Conservation (phyloP, 2,797 vertebrate species). For the Falco peregrinus region DNA sequence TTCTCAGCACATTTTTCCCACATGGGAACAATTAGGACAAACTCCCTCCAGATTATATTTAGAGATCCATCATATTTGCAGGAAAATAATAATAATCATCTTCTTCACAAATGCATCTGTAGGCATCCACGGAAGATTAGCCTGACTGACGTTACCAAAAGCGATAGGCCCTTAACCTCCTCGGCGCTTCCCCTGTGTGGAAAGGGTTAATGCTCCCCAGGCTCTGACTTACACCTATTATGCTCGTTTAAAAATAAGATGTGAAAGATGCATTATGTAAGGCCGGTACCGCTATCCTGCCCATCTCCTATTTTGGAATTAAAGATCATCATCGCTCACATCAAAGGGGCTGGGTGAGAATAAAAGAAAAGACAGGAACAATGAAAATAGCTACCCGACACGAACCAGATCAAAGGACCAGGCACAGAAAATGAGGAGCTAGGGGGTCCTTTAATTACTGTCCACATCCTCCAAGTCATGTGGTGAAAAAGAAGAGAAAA, state of each 20-base stretch:
- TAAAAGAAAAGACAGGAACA: conserved; percentile 83
- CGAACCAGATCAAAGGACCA: conserved; percentile 91
- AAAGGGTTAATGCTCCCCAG: conserved; percentile 52
- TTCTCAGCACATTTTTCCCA: conserved; percentile 75
- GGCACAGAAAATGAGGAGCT: conserved; percentile 87
- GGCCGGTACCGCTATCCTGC: conserved; percentile 76
- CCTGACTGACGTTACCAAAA: neutral
- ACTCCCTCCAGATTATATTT: conserved; percentile 77
- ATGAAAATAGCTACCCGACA: conserved; percentile 86
- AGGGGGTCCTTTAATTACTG: conserved; percentile 97
- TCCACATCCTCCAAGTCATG: conserved; percentile 88
- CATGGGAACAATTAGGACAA: conserved; percentile 78
- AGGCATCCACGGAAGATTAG: conserved; percentile 22
- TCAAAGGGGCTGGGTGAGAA: conserved; percentile 84
- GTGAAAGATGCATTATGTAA: conserved; percentile 78
- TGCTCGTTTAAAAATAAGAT: conserved; percentile 80
- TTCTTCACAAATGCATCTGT: neutral
- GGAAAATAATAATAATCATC: conserved; percentile 20
- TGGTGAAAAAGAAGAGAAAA: conserved; percentile 80
- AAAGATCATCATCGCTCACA: conserved; percentile 89
- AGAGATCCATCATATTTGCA: conserved; percentile 66
- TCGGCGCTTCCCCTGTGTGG: neutral
- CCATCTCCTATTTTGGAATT: conserved; percentile 87
- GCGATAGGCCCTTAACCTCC: neutral
- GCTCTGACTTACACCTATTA: conserved; percentile 70